Conservation (phyloP, 1,140 invertebrate genomes). For the Cotesia vestalis region DNA sequence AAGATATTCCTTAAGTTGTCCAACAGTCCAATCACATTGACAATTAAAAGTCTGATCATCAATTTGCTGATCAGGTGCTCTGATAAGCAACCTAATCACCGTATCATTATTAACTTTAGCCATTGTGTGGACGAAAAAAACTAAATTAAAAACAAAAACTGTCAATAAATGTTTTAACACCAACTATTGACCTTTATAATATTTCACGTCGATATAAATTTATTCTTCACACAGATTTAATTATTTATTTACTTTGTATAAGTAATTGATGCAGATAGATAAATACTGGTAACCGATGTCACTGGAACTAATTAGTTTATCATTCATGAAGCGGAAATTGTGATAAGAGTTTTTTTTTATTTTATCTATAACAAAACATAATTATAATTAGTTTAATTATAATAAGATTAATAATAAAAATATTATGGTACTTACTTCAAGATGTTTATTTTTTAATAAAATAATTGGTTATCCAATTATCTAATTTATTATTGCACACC, state of each 20-base stretch:
- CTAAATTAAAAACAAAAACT: background rate
- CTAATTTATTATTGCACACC: background rate
- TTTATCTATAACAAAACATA: no score
- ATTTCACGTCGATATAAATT: background rate
- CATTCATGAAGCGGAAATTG: no score
- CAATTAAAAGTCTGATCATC: constrained; percentile 86
- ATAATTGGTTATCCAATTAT: background rate
- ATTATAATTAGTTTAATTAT: no score
- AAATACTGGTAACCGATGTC: background rate
- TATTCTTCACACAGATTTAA: background rate
- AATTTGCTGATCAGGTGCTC: constrained; percentile 88
- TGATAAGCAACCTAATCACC: constrained; percentile 79
- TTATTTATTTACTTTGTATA: background rate
- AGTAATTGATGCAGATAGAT: background rate
- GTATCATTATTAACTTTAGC: constrained; percentile 39
- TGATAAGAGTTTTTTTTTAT: no score
- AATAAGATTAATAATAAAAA: no score
- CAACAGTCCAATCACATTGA: constrained; percentile 84
- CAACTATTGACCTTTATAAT: background rate
- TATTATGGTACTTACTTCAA: background rate
- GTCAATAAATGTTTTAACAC: background rate
- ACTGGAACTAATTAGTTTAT: no score
- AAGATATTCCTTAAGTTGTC: constrained; percentile 83
- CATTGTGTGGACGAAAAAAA: background rate
- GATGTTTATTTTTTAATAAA: background rate